Percentiles rank a stretch among this genome's conserved stretches.
Conservation (phyloP, 2,888 invertebrate genomes). For the Cepaea hortensis region DNA sequence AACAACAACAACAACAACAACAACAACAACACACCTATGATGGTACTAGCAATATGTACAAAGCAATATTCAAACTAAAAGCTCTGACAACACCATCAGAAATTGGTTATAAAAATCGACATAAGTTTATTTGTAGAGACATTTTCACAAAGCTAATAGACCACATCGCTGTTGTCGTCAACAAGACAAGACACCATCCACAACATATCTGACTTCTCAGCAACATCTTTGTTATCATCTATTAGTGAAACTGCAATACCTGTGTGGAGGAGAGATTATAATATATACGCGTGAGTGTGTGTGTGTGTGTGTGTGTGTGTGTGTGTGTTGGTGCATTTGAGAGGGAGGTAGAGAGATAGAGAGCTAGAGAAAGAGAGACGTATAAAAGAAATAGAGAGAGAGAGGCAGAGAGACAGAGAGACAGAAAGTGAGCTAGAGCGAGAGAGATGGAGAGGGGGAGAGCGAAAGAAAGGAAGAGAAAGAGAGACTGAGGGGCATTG, state of each 20-base stretch:
- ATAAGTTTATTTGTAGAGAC: not conserved
- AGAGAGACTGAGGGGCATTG: too few species aligned
- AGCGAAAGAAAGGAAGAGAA: too few species aligned
- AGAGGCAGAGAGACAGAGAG: too few species aligned
- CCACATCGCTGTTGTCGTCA: not conserved
- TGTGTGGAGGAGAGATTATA: not conserved
- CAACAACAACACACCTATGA: too few species aligned
- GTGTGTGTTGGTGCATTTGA: not conserved
- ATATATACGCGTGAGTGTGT: not conserved
- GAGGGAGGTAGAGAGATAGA: not conserved
- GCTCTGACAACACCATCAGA: too few species aligned
- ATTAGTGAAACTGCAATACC: not conserved
- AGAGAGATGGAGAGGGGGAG: too few species aligned
- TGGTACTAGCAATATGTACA: too few species aligned
- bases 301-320: not conserved
- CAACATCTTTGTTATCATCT: not conserved
- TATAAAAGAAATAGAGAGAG: too few species aligned
- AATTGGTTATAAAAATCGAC: not conserved
- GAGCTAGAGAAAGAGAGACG: not conserved
- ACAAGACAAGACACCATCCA: not conserved
- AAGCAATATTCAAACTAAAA: too few species aligned
- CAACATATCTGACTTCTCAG: not conserved
- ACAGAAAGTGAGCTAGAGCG: too few species aligned
- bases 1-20: too few species aligned
- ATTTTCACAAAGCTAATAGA: conserved; percentile 3